A percentile compares a stretch with the other conserved stretches of the same genome.
Conservation (phyloP, 2,797 vertebrate species). For the Gymnopithys bicolor region DNA sequence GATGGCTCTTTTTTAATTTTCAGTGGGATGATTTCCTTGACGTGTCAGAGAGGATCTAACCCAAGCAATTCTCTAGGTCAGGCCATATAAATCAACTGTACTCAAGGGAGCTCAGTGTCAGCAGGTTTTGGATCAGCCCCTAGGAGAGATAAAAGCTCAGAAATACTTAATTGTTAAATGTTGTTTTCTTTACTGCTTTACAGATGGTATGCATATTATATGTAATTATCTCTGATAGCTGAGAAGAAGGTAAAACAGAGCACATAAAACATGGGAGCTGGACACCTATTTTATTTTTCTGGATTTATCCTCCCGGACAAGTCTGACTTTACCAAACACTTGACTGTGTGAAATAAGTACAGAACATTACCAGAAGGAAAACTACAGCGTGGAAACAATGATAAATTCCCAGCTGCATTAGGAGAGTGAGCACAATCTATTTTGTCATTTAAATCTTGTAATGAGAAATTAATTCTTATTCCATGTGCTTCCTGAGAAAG, state of each 20-base stretch:
- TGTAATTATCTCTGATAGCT: neutral
- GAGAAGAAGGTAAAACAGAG: neutral
- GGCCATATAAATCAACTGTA: neutral
- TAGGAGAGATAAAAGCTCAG: neutral
- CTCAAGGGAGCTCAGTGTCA: neutral
- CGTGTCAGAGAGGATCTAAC: neutral
- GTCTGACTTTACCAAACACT: neutral
- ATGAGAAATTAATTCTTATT: neutral
- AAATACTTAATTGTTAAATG: neutral
- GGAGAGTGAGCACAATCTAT: neutral
- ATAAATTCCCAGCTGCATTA: neutral
- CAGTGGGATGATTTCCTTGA: neutral
- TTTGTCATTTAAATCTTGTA: constrained; percentile 2
- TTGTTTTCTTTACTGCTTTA: neutral
- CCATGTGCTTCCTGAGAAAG: neutral
- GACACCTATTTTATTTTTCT: neutral
- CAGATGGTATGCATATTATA: neutral
- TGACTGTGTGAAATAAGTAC: neutral
- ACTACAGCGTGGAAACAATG: neutral
- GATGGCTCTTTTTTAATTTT: neutral
- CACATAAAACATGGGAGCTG: neutral
- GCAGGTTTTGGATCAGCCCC: neutral
- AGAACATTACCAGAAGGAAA: neutral
- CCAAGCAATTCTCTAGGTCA: neutral
- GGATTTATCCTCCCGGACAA: neutral